Base-by-base conservation (phyloP, 1,140 invertebrate genomes). In the Meloidogyne hapla region DNA sequence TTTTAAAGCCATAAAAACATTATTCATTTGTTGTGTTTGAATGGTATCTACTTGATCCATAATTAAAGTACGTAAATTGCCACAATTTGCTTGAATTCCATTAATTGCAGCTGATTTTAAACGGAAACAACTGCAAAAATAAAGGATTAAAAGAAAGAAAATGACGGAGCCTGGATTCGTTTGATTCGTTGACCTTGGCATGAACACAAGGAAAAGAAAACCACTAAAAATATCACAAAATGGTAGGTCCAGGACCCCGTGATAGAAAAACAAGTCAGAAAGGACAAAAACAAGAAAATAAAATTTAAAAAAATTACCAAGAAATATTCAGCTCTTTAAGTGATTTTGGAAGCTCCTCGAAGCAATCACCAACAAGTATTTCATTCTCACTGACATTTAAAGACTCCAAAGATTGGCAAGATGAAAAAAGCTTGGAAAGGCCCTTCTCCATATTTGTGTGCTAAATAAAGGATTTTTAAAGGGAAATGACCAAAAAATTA, bases 31-130 rank as follows among this genome's bases (percentile, higher is more conserved):
- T 23, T 61, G 38, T 13, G 28, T 61, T 18, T 61, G 23, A 2
- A 73, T 38, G 8, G 71, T 56, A 13, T 73, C 71, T 4, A 73
- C 25, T 73, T 73, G 71, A 15, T 73, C 71, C 71, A 73, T 73
- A 21, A n/a, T 26, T 23, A 73, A 64, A 21, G 38, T 61, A 12
- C 23, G 23, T 64, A 73, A 63, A 73, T 73, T 73, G 15, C 10
- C 12, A 28, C 71, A 73, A 73, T 28, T 73, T 65, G 71, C 26
- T 21, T 64, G 71, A 25, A 73, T 73, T n/a, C 56, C 40, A 25
- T 64, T 26, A 26, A 73, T n/a, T 5, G 56, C 18, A 21, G 28
- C 3, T 13, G 64, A 9, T 25, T n/a, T 26, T n/a, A 73, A 4
- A 13, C 56, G 71, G 25, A 64, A 73, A 33, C 71, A 73, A 6